A percentile compares a stretch with the other conserved stretches of the same genome.
Conservation (phyloP, 1,140 invertebrate species). For the Drosophila mojavensis region DNA sequence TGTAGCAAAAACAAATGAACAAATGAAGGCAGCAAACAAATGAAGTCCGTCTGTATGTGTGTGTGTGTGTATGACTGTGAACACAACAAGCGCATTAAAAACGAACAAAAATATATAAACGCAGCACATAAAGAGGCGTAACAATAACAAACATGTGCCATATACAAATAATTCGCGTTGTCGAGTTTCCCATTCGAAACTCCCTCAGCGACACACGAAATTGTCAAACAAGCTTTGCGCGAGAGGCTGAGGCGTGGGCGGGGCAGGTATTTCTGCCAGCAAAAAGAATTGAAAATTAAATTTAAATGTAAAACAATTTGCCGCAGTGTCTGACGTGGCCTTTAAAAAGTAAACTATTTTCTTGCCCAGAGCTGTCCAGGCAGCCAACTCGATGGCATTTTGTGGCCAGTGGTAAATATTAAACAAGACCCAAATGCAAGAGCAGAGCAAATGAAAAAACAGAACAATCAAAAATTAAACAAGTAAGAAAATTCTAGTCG, state of each 20-base stretch:
- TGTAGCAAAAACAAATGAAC: slow-evolving; percentile 32
- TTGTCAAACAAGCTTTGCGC: slow-evolving; percentile 27
- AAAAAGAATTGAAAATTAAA: slow-evolving; percentile 56
- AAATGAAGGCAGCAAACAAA: background rate
- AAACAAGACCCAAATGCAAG: slow-evolving; percentile 16
- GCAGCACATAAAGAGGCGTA: slow-evolving; percentile 31
- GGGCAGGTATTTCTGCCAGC: background rate
- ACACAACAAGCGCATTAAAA: slow-evolving; percentile 60
- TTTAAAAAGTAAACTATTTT: slow-evolving; percentile 53
- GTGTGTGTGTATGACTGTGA: slow-evolving; percentile 3
- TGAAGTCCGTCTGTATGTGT: slow-evolving; percentile 5
- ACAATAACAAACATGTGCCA: slow-evolving; percentile 38
- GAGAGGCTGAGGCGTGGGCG: background rate
- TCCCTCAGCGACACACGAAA: slow-evolving; percentile 11
- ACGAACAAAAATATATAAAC: slow-evolving; percentile 25
- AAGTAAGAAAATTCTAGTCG: too few relatives aligned
- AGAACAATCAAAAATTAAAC: background rate
- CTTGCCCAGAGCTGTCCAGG: slow-evolving; percentile 5
- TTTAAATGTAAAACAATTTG: slow-evolving; percentile 60
- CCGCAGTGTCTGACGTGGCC: slow-evolving; percentile 12
- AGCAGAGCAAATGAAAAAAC: background rate
- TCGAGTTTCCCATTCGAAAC: slow-evolving; percentile 8
- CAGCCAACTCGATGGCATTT: background rate
- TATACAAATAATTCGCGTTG: slow-evolving; percentile 38
- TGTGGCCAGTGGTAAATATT: slow-evolving; percentile 27